Evolutionary conservation across 37 sponge, comb jelly and placozoan genomes (phyloP).

Genomic region (Aplysina aerophoba): DNA sequence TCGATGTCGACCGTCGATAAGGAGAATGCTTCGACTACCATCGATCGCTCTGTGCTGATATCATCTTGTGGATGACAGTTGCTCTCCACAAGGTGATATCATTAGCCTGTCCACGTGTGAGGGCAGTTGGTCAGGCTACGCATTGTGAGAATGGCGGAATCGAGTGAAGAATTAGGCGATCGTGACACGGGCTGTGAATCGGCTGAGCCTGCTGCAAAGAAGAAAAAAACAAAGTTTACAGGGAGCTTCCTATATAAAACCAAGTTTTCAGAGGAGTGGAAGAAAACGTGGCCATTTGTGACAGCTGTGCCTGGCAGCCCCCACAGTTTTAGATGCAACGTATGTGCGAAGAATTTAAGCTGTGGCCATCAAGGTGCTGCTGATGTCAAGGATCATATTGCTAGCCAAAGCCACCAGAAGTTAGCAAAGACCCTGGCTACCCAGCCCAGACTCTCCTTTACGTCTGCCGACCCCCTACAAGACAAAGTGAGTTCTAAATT

Average conservation of each 20-base stretch:
- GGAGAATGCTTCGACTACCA: too few species aligned
- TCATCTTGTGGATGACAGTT: too few species aligned
- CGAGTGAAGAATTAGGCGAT: neutral
- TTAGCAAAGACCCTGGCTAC: constrained; percentile 18
- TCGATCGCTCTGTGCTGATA: too few species aligned
- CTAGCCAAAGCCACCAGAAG: constrained; percentile 26
- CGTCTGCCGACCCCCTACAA: constrained; percentile 13
- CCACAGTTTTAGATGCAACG: constrained; percentile 25
- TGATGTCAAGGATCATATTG: constrained; percentile 40
- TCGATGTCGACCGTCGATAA: too few species aligned
- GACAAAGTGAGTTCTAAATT: neutral
- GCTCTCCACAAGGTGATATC: too few species aligned
- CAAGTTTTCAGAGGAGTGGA: constrained; percentile 53
- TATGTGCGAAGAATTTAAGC: constrained; percentile 31
- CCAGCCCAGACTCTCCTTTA: constrained; percentile 29
- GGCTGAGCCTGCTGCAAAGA: neutral
- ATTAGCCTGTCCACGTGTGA: too few species aligned
- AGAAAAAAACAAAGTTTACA: constrained; percentile 28
- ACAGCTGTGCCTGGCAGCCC: constrained; percentile 18
- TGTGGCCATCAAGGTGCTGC: constrained; percentile 43
- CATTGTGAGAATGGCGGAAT: constrained; percentile 12
- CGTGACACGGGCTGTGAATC: neutral
- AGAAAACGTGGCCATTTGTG: constrained; percentile 52
- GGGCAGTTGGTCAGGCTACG: too few species aligned
- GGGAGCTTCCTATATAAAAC: constrained; percentile 40